Evolutionary conservation across 2,797 vertebrate species (phyloP).

Genomic region (Hoplostethus mediterraneus): DNA sequence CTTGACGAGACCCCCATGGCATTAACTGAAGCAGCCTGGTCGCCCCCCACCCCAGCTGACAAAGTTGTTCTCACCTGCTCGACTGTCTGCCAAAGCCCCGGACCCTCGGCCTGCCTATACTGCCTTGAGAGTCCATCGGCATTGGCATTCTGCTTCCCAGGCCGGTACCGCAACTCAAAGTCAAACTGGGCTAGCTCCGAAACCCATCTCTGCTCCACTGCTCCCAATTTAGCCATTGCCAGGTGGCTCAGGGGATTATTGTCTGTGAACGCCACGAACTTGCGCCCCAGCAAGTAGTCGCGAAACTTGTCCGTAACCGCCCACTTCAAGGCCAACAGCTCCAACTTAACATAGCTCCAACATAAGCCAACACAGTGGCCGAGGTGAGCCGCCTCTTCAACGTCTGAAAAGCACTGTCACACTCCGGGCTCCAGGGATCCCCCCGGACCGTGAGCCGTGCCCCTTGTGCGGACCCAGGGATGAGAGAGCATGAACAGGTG

Average conservation of each 20-base stretch:
- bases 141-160: neutral
- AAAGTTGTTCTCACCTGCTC: neutral
- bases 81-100: neutral
- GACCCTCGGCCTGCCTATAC: neutral
- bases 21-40: neutral
- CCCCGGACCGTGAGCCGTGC: no score
- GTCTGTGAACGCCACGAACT: neutral
- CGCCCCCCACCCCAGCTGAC: neutral
- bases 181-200: neutral
- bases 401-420: no score
- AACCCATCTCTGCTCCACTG: neutral
- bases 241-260: neutral
- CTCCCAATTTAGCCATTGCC: neutral
- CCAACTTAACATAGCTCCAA: neutral
- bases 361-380: no score
- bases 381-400: no score
- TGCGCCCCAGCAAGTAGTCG: neutral
- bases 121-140: neutral
- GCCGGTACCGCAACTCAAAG: neutral
- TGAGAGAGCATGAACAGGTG: no score
- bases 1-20: no score
- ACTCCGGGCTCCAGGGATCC: no score
- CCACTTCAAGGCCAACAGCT: conserved; percentile 8
- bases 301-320: conserved; percentile 3
- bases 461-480: no score